Evolutionary conservation across 2,113 vertebrate genomes (phyloP), one percentile per base, ranked within the genome.

Genomic region (Chunga burmeisteri): DNA sequence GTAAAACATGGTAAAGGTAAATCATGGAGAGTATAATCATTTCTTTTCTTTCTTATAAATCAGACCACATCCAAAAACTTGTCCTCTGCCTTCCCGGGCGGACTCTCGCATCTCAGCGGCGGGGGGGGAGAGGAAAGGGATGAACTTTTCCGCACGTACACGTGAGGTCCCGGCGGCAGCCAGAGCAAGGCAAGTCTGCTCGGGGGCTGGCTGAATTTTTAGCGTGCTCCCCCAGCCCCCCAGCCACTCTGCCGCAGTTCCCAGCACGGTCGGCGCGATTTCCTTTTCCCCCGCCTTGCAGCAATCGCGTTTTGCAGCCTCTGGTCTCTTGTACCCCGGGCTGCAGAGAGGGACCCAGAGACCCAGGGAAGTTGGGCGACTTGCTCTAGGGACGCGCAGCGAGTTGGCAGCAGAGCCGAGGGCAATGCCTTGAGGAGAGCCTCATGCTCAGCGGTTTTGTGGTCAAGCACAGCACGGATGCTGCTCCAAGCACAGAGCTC

Each of bases 1-100:
- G 89, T 95, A 94, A 96, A 96, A 90, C 95, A 93, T 15, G 6
- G 56, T 75, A 77, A 80, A 91, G 81, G 93, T 96, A 93, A 97
- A 97, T 97, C 95, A 95, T 52, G 15, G 73, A 10, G 59, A 56
- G 83, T 18, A 29, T 62, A 78, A 97, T 94, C 17, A 59, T 77
- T 95, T 59, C 62, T 81, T 90, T 80, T 44, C 79, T 86, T 93
- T 40, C 75, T 77, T 91, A 16, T 84, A 89, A 93, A 93, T 93
- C 80, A 68, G 22, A 36, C 17, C 50, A 30, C 52, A 36, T 81
- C 86, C 61, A 9, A 59, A 66, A 86, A 56, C 47, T 40, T 44
- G 34, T 53, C 88, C 59, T 77, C 63, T 38, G 46, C 81, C 46
- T 77, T 36, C 74, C 53, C 34, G 16, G 68, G 14, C 2, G 26